phyloP scores from a whole-genome alignment of 2,113 vertebrate genomes.

The Sylvietta virens region DNA sequence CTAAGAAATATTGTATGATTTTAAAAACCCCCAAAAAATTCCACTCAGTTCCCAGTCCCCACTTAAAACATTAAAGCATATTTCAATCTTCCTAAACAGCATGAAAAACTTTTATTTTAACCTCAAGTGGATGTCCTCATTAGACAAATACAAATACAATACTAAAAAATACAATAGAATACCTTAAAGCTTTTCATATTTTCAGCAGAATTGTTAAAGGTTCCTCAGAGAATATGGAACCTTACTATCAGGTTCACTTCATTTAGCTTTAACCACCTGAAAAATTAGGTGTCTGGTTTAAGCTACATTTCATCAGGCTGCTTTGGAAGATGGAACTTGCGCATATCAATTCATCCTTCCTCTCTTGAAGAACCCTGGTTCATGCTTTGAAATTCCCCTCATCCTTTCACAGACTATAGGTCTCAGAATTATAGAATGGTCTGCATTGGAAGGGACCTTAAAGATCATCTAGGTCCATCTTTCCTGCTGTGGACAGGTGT shows the following conservation, averaged over 20 bases:
- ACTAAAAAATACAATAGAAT: not conserved
- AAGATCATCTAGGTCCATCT: not conserved
- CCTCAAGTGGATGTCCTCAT: not conserved
- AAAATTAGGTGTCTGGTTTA: not conserved
- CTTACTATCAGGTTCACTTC: not conserved
- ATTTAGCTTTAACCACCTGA: not conserved
- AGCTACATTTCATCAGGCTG: fast-evolving
- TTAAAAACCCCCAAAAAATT: not conserved
- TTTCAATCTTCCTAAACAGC: not conserved
- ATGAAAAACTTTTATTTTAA: not conserved
- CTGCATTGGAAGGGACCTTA: not conserved
- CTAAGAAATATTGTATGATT: not conserved
- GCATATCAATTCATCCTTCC: not conserved
- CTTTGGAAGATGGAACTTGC: not conserved
- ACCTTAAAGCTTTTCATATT: not conserved
- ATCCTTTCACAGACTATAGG: not conserved
- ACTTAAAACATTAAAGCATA: not conserved
- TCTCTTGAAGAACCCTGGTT: not conserved
- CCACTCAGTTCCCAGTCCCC: not conserved
- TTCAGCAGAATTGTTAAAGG: not conserved
- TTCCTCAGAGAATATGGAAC: not conserved
- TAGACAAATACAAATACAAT: too few relatives aligned
- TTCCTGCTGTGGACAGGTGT: not conserved
- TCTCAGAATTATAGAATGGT: not conserved
- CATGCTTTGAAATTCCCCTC: not conserved